Conservation (phyloP, 2,797 vertebrate species). For the Oreortyx pictus region DNA sequence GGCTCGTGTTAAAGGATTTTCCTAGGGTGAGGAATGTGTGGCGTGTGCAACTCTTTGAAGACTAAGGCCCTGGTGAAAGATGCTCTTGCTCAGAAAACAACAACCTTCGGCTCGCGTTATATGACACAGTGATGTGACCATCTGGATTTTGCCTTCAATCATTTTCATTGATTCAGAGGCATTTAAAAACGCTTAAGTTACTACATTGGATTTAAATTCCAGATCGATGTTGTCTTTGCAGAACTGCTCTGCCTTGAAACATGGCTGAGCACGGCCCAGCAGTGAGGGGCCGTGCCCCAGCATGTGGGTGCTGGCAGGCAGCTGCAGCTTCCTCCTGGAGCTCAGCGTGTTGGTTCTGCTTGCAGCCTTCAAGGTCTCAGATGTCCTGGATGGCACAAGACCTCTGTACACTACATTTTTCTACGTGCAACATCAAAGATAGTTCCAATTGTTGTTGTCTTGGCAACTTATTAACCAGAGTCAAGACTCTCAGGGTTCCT, state of each 20-base stretch:
- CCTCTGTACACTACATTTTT: conserved; percentile 28
- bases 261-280: background rate
- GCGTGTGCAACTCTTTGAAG: conserved; percentile 71
- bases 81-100: conserved; percentile 51
- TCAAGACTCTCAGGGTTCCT: background rate
- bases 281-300: background rate
- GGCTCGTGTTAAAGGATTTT: conserved; percentile 28
- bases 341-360: conserved; percentile 19
- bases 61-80: conserved; percentile 60
- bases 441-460: background rate
- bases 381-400: background rate
- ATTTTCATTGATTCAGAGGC: conserved; percentile 69
- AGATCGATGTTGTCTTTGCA: conserved; percentile 68
- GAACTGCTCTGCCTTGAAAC: conserved; percentile 39
- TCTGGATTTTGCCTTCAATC: conserved; percentile 74
- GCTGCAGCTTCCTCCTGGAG: conserved; percentile 22
- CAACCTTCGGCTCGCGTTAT: conserved; percentile 58
- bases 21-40: conserved; percentile 45
- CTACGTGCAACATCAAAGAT: background rate
- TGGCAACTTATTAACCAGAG: conserved; percentile 1
- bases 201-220: conserved; percentile 67
- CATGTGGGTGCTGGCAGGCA: background rate
- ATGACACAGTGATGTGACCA: conserved; percentile 36
- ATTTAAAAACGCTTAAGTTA: conserved; percentile 74
- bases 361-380: background rate